Base-by-base conservation (phyloP, 1,140 invertebrate genomes). In the Drepana arcuata region DNA sequence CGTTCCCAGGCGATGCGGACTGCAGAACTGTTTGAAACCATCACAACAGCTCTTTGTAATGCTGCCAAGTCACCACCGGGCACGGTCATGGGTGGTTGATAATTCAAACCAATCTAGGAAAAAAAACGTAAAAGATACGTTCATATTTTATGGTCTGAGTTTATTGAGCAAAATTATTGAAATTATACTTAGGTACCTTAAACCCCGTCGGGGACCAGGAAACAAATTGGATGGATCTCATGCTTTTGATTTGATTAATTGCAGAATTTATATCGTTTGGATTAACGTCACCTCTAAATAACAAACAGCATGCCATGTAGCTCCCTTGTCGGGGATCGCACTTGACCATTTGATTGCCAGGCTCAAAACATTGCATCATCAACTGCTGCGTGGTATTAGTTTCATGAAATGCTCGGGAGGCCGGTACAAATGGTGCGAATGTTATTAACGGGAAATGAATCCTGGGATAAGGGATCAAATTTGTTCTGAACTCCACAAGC, bases 311-410 rank as follows among this genome's bases (percentile, higher is more conserved):
- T 1, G 91, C 89, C 91, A 94, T 93, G 41, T 90, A 91, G 45
- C 88, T 89, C 3, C 90, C 90, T 27, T 75, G 71, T 2, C 87
- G 82, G 0, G 89, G 90, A 70, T 92, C 88, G 53, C 91, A 92
- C 54, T 93, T 88, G 0, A 94, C 90, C 92, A 95, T 93, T 77
- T 94, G 92, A 66, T 92, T 93, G 13, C 82, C 65, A n/a, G 91
- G 88, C 50, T 95, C 92, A 47, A 95, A 95, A 48, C 92, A 93
- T 2, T 88, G 86, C 63, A 88, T 92, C 18, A 93, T 93, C 23
- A 95, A 87, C 40, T 93, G 89, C 5, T 86, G 79, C 7, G 92
- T 91, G 1, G 86, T 84, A 16, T 90, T 77, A 24, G 88, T 86
- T 38, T 94, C 91, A 42, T 93, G 91, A 16, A 87, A 86, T 1